Base-by-base conservation (phyloP, 2,113 vertebrate genomes). In the Siniperca chuatsi region DNA sequence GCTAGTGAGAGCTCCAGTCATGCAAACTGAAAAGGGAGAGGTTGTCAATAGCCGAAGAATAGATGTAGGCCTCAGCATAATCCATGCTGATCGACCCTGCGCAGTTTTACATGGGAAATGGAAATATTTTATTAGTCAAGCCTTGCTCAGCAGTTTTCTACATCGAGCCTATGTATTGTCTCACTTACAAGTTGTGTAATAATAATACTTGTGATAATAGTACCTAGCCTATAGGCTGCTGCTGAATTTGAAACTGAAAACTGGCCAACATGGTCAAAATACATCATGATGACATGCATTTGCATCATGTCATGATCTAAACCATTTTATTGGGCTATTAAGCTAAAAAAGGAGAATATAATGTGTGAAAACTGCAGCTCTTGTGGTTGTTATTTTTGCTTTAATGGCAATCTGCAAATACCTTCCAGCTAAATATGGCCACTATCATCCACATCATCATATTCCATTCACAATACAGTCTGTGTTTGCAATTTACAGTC, bases 1-100 rank as follows among this genome's bases (percentile, higher is more conserved):
- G 97, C 97, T 97, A 96, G 96, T 96, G 97, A 97, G 97, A 96
- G 95, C 96, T 92, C 87, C 89, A 87, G 92, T 94, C 95, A 91
- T 85, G 91, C 90, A 89, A 62, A 87, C 93, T 93, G 92, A 73
- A 66, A 93, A 96, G 95, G 95, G 95, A 96, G 92, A 96, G 93
- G 90, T 92, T 96, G 95, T 95, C 96, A 96, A 96, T 96, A 94
- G 93, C 90, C 92, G 95, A 96, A 91, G 95, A 95, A 95, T 95
- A 90, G 95, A 96, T 95, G 93, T 81, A 94, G 93, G 90, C 93
- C 92, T 93, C 69, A 79, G 62, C 90, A 85, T 92, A 87, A 93
- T 90, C 92, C 90, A 87, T 58, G 89, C 83, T 46, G 78, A 90
- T 90, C 90, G 89, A 92, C 74, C 89, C 82, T 82, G 83, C 68